Base-by-base conservation (phyloP, 2,113 vertebrate species). In the Gadus macrocephalus region DNA sequence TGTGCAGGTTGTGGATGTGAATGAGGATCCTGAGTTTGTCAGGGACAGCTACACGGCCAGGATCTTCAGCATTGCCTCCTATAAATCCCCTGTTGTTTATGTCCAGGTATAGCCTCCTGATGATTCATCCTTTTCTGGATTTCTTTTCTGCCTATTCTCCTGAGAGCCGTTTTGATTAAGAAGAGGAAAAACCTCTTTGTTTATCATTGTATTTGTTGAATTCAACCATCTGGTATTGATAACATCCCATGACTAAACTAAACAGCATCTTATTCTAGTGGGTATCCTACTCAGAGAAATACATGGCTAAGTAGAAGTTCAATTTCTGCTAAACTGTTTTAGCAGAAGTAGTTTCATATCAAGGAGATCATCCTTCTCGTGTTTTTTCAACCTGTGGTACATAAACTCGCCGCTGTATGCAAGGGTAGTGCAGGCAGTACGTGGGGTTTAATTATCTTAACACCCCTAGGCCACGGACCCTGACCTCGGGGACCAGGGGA, bases 401-500 rank as follows among this genome's bases (percentile, higher is more conserved):
- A 7, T 7, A 35, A 35, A 35, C 31, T 7, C 4, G 4, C 28
- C 28, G 31, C 31, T 35, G 31, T 35, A 35, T 35, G 31, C 31
- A 4, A 25, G 25, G 25, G 25, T 25, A 25, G 25, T 25, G 25
- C 25, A 25, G 25, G 25, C 25, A 25, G 25, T 25, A 25, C 25
- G 25, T 25, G 25, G 25, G 25, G 25, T 25, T 25, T 25, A 25
- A 25, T 25, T 55, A 20, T 27, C 61, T 49, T 62, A 62, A 28
- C 64, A 35, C 66, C 66, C 20, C 12, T 78, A 94, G 93, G 93
- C 93, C 2, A 80, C 66, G 59, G 92, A 93, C 79, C 91, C 85
- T 1, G 92, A 93, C 16, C 73, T 83, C 0, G 86, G 86, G 31
- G 83, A 86, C 0, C 82, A 72, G 0, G 84, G 75, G 22, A 22